These are phyloP conservation scores for Lamprologus tigripictilis DNA, from an alignment of 2,113 vertebrate species.

Conservation along the genomic window DNA sequence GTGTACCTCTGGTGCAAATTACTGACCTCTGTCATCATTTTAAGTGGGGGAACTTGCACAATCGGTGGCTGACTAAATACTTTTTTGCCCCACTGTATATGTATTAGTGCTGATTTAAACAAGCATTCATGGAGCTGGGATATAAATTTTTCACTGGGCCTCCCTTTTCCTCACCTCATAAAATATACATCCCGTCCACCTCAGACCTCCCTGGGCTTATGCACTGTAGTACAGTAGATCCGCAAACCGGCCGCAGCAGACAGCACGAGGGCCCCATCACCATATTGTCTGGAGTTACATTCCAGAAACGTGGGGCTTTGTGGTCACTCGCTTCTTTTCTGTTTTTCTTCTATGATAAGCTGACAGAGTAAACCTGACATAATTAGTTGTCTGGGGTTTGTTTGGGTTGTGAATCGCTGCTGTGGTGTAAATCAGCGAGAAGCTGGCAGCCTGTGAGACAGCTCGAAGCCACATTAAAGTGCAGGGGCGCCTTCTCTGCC, in stretches of 20 bases:
- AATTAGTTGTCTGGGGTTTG: constrained; percentile 48
- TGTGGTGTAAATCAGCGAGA: constrained; percentile 55
- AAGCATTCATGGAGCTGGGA: background rate
- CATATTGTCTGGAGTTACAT: background rate
- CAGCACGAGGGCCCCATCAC: background rate
- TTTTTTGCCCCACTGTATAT: no score
- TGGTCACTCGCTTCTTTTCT: constrained; percentile 25
- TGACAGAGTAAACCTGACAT: constrained; percentile 47
- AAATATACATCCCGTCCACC: background rate
- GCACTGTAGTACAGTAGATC: background rate
- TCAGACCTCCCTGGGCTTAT: constrained; percentile 3
- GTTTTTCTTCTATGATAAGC: constrained; percentile 40
- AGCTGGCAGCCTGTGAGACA: constrained; percentile 42
- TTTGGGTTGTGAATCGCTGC: constrained; percentile 38
- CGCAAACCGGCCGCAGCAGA: constrained; percentile 4
- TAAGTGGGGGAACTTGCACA: no score
- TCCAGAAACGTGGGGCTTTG: constrained; percentile 3
- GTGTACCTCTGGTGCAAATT: no score
- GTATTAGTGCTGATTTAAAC: background rate
- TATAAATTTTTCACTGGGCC: background rate
- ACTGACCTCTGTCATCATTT: no score
- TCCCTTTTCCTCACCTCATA: background rate
- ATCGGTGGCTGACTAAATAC: no score
- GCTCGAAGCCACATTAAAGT: constrained; percentile 55
- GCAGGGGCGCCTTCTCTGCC: background rate